Base-by-base conservation (phyloP, 1,140 invertebrate genomes). In the Trachelipus rathkii region DNA sequence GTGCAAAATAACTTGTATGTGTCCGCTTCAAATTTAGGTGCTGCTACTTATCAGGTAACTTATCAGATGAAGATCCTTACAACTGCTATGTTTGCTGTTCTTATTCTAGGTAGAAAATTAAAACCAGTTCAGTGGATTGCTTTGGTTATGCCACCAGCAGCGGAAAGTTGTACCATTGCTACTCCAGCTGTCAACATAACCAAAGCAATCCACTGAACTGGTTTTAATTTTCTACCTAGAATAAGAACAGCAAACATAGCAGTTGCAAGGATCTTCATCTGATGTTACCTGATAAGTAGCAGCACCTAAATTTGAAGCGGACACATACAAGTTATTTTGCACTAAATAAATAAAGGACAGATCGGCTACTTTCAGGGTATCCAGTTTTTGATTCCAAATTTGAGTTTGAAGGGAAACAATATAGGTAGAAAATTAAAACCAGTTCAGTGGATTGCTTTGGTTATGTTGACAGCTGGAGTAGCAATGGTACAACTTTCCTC, bases 211-310 rank as follows among this genome's bases (percentile, higher is more conserved):
- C 82, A 82, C 73, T 82, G 96, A 70, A 91, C 89, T 73, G 84
- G 86, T 2, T 90, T 87, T 3, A 99, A 85, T 79, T 89, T 88
- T 81, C 91, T 91, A 71, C 91, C 89, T 60, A 99, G 86, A 82
- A 99, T 96, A 6, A 93, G 83, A 8, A 99, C 95, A 71, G 96
- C 95, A 85, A 99, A 99, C 82, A 99, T 89, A 43, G 97, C 97
- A 13, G 98, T 99, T 10, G 98, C 99, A 1, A 99, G 87, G 82
- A 99, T 96, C 87, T 99, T 99, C 69, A 99, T 84, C 85, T 99
- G 98, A 87, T 99, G 96, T 98, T 0, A 99, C 95, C 89, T 99
- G 97, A 88, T 96, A 96, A n/a, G 96, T 99, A 8, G 96, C 97
- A 77, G 97, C 96, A 89, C 99, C 97, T 78, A 99, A 88, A 89